These are phyloP conservation scores for Halocynthia roretzi DNA, from an alignment of 23 tunicate species.

Conservation along the genomic window DNA sequence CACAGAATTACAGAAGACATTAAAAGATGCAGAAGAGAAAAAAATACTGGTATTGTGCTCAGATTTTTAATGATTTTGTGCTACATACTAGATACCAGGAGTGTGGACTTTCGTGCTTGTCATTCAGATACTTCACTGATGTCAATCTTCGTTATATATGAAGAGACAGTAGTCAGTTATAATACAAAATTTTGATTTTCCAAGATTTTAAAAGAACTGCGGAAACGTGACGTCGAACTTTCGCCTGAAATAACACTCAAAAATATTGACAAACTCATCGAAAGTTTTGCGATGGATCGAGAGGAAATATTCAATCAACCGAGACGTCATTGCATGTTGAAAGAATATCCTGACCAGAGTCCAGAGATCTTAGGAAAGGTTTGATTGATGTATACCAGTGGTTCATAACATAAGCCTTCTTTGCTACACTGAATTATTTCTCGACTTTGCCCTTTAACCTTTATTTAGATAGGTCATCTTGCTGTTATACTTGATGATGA, in stretches of 20 bases:
- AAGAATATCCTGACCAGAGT: constrained; percentile 62
- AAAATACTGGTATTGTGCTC: constrained; percentile 27
- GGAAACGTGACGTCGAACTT: constrained; percentile 14
- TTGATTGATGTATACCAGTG: neutral
- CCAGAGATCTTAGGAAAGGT: constrained; percentile 69
- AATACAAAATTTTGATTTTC: neutral
- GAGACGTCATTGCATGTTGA: constrained; percentile 47
- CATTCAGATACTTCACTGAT: too few relatives aligned
- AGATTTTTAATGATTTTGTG: too few relatives aligned
- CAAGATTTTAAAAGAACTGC: constrained; percentile 37
- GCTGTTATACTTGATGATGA: constrained; percentile 49
- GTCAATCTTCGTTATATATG: too few relatives aligned
- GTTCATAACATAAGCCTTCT: too few relatives aligned
- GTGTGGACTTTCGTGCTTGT: too few relatives aligned
- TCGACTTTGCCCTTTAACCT: too few relatives aligned
- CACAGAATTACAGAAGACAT: constrained; percentile 43
- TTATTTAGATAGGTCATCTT: constrained; percentile 70
- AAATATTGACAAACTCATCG: constrained; percentile 37
- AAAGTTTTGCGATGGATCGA: constrained; percentile 29
- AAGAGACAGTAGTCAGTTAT: neutral
- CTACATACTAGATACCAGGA: too few relatives aligned
- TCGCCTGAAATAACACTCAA: neutral
- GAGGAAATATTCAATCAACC: constrained; percentile 39
- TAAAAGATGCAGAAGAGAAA: constrained; percentile 37
- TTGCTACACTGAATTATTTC: too few relatives aligned